phyloP scores from a whole-genome alignment of 2,797 vertebrate genomes.

The Hyperoplus lanceolatus region DNA sequence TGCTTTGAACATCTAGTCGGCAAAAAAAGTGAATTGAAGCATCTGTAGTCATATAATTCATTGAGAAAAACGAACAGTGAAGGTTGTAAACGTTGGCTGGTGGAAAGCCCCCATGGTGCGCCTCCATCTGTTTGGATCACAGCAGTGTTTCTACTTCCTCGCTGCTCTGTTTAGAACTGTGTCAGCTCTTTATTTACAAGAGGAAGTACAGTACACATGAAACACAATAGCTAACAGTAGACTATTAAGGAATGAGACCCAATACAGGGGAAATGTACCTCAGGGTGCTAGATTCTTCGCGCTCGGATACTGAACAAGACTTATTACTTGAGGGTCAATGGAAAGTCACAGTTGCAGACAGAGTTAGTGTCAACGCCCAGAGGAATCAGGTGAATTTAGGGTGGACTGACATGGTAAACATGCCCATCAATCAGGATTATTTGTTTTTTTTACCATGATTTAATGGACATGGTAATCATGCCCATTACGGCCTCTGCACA shows the following conservation, averaged over 20 bases:
- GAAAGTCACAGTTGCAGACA: background rate
- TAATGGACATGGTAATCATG: no score
- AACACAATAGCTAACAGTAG: background rate
- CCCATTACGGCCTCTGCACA: no score
- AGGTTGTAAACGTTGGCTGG: background rate
- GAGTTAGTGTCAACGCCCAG: constrained; percentile 1
- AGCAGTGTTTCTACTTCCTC: background rate
- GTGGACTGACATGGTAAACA: background rate
- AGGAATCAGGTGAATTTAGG: background rate
- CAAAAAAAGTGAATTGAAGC: background rate
- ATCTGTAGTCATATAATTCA: background rate
- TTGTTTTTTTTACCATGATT: no score
- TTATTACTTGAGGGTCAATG: background rate
- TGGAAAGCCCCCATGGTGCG: background rate
- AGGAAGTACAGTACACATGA: no score
- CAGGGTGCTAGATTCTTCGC: no score
- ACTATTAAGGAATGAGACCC: background rate
- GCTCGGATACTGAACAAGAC: background rate
- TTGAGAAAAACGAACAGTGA: no score
- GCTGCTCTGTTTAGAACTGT: background rate
- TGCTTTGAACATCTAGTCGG: background rate
- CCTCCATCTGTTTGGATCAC: background rate
- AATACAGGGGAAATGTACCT: background rate
- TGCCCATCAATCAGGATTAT: background rate
- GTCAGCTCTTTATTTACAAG: background rate